Base-by-base conservation (phyloP, 1,140 invertebrate species). In the Cotesia vestalis region DNA sequence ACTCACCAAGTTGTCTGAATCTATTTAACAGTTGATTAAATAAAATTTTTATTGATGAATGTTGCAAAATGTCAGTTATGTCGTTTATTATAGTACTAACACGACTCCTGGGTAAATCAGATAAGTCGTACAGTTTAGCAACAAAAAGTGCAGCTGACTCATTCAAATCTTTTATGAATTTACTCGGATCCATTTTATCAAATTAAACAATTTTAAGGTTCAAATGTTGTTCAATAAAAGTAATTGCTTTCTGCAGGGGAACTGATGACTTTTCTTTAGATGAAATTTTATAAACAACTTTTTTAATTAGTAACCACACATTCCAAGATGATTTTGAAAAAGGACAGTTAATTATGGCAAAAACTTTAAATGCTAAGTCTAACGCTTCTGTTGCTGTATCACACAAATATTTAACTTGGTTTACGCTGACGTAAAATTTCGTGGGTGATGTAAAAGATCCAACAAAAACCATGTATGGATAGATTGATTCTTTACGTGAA, bases 401-500 rank as follows among this genome's bases (percentile, higher is more conserved):
- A 4, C n/a, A 46, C 11, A 4, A 20, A 11, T 52, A 67, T 52
- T 52, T 8, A 9, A 27, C 51, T 52, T 46, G 51, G 66, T 14
- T 34, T 14, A 67, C 40, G 12, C 51, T 40, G 20, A 51, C 14
- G 34, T 67, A 1, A 67, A 53, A 67, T 1, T 9, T n/a, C 9
- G 66, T 17, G 9, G 66, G 66, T 53, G n/a, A 46, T 4, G 36
- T n/a, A 11, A 9, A 14, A 20, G 11, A 40, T 51, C 66, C 51
- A 17, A 67, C 66, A 67, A 67, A 67, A 8, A 67, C 66, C 66
- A 67, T 52, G n/a, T 9, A 67, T 12, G 40, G 40, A 20, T 67
- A 67, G 20, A 67, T 12, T 6, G 17, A 34, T 52, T 67, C 66
- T 67, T 67, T 67, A 34, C 34, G 51, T 12, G n/a, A 11, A 14